Base-by-base conservation (phyloP, 2,888 invertebrate genomes). In the Trichogramma dendrolimi region DNA sequence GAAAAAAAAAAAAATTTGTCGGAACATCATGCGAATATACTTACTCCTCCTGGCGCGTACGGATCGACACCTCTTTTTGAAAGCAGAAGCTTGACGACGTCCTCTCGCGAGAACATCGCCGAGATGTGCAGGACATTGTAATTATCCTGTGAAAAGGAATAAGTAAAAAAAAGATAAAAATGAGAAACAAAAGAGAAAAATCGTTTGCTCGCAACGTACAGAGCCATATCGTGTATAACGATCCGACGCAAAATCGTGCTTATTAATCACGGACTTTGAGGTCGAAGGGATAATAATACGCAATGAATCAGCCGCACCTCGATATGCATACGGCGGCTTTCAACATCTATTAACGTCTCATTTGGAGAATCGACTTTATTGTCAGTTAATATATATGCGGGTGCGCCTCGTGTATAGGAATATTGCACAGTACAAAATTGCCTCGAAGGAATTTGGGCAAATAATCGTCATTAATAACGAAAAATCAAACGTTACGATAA, bases 71-170 rank as follows among this genome's bases (percentile, higher is more conserved):
- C 92, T 79, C 91, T 87, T 79, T 93, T 92, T 59, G 89, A 87
- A 60, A 98, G 83, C 52, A 99, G 83, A 57, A 94, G 82, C 75
- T 94, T 93, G 74, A 98, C 91, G 75, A 96, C 92, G 78, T 98
- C 96, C 79, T 97, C 97, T 71, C 94, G 85, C 59, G 95, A 93
- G 80, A 92, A 91, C 89, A 94, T 92, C 39, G 96, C 92, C 10
- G 96, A 93, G 79, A 96, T 91, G 81, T 98, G 97, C 58, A 96
- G 86, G 43, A 91, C 94, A 81, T 95, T 96, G 83, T 93, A 91
- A 80, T 95, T 95, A 80, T 98, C 98, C 97, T 98, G 84, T 39
- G 82, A 14, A 14, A 14, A 14, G 2, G n/a, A 42, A 6, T n/a
- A n/a, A 2, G 14, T 44, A 38, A 39, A 6, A 10, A 52, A 47